Base-by-base conservation (phyloP, 1,140 invertebrate species). In the Goniozus legneri region DNA sequence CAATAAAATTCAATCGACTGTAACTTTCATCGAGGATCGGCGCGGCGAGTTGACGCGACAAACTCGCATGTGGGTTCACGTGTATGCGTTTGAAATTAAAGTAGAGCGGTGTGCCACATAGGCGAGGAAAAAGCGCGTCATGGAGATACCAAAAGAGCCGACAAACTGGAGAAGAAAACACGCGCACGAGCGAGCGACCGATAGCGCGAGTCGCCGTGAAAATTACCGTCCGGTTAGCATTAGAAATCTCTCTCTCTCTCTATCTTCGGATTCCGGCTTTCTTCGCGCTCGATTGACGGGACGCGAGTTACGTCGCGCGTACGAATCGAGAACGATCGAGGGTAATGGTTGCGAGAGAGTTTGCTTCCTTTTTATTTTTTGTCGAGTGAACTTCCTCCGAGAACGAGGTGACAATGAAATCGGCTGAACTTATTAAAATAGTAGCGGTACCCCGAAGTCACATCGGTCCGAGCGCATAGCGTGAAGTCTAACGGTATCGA, bases 41-140 rank as follows among this genome's bases (percentile, higher is more conserved):
- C 34, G 40, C 16, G 35, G 31, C 44, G 35, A 19, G 44, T 30
- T 20, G 10, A 16, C 33, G 33, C 15, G 33, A 35, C 7, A 4
- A 12, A 12, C 7, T 8, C 33, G 15, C 40, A 42, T 12, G 41
- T 42, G 14, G 18, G 21, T 40, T 13, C 20, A n/a, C 27, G 3
- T 24, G 27, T 14, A 30, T 14, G 16, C 19, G 39, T 30, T 27
- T 42, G 24, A 20, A 38, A 35, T 43, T 43, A 52, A 71, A 68
- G 68, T 71, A 53, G 68, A 40, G 56, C 68, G 39, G 16, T 66
- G 68, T 71, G 54, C 68, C 37, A 71, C 67, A 68, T 71, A 38
- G 50, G 18, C 35, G 41, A 31, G 51, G 52, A 54, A 65, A 67
- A 66, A 67, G 60, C 64, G 50, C 46, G 47, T 41, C 48, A 54